These are phyloP conservation scores for Intoshia linei DNA, from an alignment of 1,140 invertebrate genomes.

Conservation along the genomic window DNA sequence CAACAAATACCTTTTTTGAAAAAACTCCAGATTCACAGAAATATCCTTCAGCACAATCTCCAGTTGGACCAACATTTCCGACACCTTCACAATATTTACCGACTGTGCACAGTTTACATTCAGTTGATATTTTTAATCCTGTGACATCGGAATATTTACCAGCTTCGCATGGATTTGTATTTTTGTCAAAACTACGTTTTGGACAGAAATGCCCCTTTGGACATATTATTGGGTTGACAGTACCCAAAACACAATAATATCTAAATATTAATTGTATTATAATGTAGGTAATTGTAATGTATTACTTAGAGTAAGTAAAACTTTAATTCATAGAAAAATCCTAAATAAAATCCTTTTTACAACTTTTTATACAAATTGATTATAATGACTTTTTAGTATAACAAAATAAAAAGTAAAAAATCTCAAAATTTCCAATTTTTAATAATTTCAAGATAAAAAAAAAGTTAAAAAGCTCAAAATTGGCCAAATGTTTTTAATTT, in stretches of 20 bases:
- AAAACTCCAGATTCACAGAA: constrained; percentile 15
- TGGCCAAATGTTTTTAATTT: too few species aligned
- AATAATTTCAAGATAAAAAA: too few species aligned
- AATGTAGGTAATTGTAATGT: too few species aligned
- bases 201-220: constrained; percentile 15
- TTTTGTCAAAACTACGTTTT: constrained; percentile 10
- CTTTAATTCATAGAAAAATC: too few species aligned
- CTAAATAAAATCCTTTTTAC: too few species aligned
- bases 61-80: constrained; percentile 13
- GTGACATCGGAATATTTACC: constrained; percentile 16
- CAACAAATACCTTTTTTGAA: constrained; percentile 11
- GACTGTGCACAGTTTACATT: constrained; percentile 13
- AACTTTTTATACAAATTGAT: too few species aligned
- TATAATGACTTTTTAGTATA: too few species aligned
- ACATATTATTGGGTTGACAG: constrained; percentile 11
- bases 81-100: constrained; percentile 15
- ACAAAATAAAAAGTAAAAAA: too few species aligned
- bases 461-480: too few species aligned
- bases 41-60: constrained; percentile 11
- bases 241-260: constrained; percentile 15
- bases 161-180: constrained; percentile 13
- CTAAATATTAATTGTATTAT: too few species aligned
- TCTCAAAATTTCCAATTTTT: too few species aligned
- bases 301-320: too few species aligned
- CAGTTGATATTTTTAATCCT: constrained; percentile 8